Evolutionary conservation across 2,797 vertebrate species (phyloP).

Genomic region (Ibycter americanus): DNA sequence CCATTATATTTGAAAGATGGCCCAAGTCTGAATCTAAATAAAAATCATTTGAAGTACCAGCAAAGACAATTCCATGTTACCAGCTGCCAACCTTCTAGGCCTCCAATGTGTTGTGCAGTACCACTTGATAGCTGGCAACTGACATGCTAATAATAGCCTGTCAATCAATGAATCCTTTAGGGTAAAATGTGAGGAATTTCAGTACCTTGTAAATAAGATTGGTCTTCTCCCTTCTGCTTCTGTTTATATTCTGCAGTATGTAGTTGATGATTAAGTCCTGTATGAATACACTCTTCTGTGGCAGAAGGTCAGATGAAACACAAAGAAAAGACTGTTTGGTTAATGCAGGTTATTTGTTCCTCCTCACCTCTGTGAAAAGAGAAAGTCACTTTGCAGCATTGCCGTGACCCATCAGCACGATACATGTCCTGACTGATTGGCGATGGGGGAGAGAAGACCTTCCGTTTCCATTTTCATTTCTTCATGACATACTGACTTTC

Average conservation of each 20-base stretch:
- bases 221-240: neutral
- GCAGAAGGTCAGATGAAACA: neutral
- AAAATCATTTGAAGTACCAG: neutral
- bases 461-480: neutral
- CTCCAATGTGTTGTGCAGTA: neutral
- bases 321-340: neutral
- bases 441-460: neutral
- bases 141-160: neutral
- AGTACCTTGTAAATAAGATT: slow-evolving; percentile 18
- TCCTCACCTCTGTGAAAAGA: neutral
- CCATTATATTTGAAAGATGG: neutral
- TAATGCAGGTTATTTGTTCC: neutral
- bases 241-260: neutral
- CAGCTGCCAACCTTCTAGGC: neutral
- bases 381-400: neutral
- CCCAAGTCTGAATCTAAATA: neutral
- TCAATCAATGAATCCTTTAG: neutral
- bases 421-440: neutral
- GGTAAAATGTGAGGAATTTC: neutral
- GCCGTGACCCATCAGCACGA: neutral
- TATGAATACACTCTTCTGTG: neutral
- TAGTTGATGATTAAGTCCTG: neutral
- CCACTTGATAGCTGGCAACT: neutral
- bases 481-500: neutral
- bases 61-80: neutral